Conservation (phyloP, 2,797 vertebrate species). For the Onychomys torridus region DNA sequence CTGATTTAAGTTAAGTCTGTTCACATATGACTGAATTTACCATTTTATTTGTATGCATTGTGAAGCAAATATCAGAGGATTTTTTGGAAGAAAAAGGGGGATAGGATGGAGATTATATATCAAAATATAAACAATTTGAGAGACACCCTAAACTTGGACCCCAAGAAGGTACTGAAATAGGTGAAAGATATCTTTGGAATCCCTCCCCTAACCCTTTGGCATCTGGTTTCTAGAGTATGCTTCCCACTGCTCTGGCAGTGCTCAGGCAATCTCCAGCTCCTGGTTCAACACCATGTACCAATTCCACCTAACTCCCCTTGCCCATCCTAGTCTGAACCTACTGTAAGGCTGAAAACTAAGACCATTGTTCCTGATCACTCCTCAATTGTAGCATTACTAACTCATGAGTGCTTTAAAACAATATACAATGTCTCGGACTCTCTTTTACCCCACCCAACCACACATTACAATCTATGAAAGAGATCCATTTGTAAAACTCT, state of each 20-base stretch:
- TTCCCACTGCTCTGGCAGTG: neutral
- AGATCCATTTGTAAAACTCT: neutral
- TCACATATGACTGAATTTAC: neutral
- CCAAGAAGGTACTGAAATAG: neutral
- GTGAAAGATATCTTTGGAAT: neutral
- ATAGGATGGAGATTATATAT: neutral
- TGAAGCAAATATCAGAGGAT: neutral
- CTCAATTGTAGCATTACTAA: neutral
- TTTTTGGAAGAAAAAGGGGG: neutral
- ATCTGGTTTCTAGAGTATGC: neutral
- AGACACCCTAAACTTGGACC: neutral
- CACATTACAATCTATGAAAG: neutral
- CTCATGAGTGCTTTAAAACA: neutral
- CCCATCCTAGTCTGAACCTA: neutral
- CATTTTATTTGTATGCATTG: neutral
- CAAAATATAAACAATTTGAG: constrained; percentile 3
- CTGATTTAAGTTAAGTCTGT: constrained; percentile 15
- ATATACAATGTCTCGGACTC: neutral
- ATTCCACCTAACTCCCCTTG: neutral
- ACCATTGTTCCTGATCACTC: neutral
- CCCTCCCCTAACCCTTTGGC: neutral
- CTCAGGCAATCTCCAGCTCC: neutral
- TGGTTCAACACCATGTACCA: neutral
- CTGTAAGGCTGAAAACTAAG: neutral
- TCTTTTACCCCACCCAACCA: neutral